A percentile compares a stretch with the other conserved stretches of the same genome.
phyloP scores from a whole-genome alignment of 2,113 vertebrate genomes.

The Oryzias melastigma region DNA sequence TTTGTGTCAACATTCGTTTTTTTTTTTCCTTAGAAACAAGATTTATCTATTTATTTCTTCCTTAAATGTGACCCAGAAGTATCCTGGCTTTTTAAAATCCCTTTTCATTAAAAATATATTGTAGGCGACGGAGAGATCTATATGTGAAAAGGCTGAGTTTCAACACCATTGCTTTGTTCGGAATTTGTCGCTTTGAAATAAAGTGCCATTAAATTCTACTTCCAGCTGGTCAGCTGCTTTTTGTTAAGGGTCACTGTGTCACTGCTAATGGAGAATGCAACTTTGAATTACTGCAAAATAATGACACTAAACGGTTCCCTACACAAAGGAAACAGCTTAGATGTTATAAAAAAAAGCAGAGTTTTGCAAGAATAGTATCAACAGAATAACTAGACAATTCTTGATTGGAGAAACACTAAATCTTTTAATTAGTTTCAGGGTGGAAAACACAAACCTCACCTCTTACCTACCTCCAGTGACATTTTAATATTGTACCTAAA shows the following conservation, averaged over 20 bases:
- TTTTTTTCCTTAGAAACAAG: constrained; percentile 60
- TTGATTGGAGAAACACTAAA: constrained; percentile 60
- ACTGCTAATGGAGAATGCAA: constrained; percentile 54
- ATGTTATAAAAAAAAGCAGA: constrained; percentile 43
- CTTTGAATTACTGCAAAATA: constrained; percentile 68
- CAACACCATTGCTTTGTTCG: constrained; percentile 60
- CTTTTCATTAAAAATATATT: constrained; percentile 72
- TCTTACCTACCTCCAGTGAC: constrained; percentile 19
- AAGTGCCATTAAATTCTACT: constrained; percentile 58
- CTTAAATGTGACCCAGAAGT: constrained; percentile 67
- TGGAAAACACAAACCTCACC: constrained; percentile 18
- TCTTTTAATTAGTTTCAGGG: constrained; percentile 51
- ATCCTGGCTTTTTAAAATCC: constrained; percentile 64
- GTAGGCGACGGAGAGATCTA: constrained; percentile 51
- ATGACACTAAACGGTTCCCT: constrained; percentile 50
- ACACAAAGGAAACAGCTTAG: constrained; percentile 41
- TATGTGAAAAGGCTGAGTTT: constrained; percentile 46
- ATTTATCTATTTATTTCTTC: constrained; percentile 40
- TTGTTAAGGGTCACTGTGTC: constrained; percentile 54
- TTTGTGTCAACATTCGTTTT: constrained; percentile 59
- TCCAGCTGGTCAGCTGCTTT: constrained; percentile 62
- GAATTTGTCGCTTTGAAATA: constrained; percentile 62
- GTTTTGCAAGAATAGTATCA: constrained; percentile 37
- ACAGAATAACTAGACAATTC: constrained; percentile 36
- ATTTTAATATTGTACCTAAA: constrained; percentile 37